Base-by-base conservation (phyloP, 1,140 invertebrate species). In the Ridgeia piscesae region DNA sequence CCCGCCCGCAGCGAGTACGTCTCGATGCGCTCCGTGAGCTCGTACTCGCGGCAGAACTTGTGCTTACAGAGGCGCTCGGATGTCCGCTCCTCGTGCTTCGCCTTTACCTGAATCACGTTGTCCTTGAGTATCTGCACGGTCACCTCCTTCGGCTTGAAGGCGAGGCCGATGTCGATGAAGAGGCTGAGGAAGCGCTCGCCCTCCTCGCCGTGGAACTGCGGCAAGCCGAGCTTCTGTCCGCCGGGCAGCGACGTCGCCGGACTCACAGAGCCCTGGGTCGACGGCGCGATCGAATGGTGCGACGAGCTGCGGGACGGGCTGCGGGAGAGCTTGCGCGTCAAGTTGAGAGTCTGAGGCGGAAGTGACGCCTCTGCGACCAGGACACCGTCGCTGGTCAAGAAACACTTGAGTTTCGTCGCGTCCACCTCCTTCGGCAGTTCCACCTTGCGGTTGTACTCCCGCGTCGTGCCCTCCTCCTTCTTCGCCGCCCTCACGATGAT, bases 91-190 rank as follows among this genome's bases (percentile, higher is more conserved):
- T 93, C 93, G 91, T 93, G 35, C 77, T 93, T 93, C 35, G 93
- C 93, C 42, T 93, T 93, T 34, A 93, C 92, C 34, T 90, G 92
- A 17, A 93, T 93, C 34, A 92, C 34, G 77, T 93, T 93, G n/a
- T 93, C 93, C 92, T 93, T 93, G 50, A 93, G 92, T 6, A 93
- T 91, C 42, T 92, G 92, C 31, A 93, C 91, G 31, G 93, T 93
- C 14, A 93, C 90, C 33, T 93, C 93, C 92, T 93, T 93, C 91
- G 93, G 92, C 50, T 92, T 92, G 93, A 93, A 93, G 42, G 88
- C 48, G 33, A 77, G 58, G 77, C 93, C 93, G n/a, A 93, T 77
- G 35, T 93, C 93, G 48, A 93, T 88, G 11, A 91, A 91, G 33
- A 93, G 92, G 34, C 89, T 93, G 92, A 93, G 89, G 48, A 88